Percentiles rank a stretch among this genome's conserved stretches.
phyloP scores from a whole-genome alignment of 2,113 vertebrate species.

The Ophthalmolycus amberensis region DNA sequence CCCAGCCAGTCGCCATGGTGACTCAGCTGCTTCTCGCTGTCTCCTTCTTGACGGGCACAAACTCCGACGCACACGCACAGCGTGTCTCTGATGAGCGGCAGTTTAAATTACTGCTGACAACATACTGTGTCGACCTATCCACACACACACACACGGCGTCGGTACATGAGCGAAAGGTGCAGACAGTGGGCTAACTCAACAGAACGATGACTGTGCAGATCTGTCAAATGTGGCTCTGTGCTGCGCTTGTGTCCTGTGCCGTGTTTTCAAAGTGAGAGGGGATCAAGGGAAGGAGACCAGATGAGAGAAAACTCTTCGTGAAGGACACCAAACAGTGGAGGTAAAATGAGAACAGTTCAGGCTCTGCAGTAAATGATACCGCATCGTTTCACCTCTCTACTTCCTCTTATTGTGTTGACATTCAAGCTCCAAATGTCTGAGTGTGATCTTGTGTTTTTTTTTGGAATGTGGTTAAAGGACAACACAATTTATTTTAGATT shows the following conservation, averaged over 20 bases:
- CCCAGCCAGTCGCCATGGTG: slow-evolving; percentile 68
- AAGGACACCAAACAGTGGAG: background rate
- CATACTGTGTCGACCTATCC: slow-evolving; percentile 47
- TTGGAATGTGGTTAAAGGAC: background rate
- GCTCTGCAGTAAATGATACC: background rate
- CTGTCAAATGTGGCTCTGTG: slow-evolving; percentile 28
- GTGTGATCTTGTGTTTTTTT: background rate
- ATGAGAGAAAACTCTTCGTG: background rate
- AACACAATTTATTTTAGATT: background rate
- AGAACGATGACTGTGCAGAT: slow-evolving; percentile 1
- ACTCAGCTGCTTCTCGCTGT: slow-evolving; percentile 73
- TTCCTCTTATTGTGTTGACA: slow-evolving; percentile 5
- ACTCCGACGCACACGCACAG: slow-evolving; percentile 29
- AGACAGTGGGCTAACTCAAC: slow-evolving; percentile 47
- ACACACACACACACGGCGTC: slow-evolving; percentile 4
- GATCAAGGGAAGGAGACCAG: slow-evolving; percentile 20
- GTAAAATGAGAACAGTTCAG: background rate
- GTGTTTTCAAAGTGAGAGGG: slow-evolving; percentile 1
- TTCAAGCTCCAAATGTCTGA: background rate
- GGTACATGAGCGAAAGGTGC: slow-evolving; percentile 22
- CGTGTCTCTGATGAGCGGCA: slow-evolving; percentile 53
- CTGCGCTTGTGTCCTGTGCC: background rate
- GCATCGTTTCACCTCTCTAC: background rate
- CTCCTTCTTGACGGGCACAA: slow-evolving; percentile 51
- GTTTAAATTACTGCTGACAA: slow-evolving; percentile 72